Percentiles rank a stretch among this genome's conserved stretches.
phyloP scores from a whole-genome alignment of 2,888 invertebrate genomes.

The Anarsia innoxiella region DNA sequence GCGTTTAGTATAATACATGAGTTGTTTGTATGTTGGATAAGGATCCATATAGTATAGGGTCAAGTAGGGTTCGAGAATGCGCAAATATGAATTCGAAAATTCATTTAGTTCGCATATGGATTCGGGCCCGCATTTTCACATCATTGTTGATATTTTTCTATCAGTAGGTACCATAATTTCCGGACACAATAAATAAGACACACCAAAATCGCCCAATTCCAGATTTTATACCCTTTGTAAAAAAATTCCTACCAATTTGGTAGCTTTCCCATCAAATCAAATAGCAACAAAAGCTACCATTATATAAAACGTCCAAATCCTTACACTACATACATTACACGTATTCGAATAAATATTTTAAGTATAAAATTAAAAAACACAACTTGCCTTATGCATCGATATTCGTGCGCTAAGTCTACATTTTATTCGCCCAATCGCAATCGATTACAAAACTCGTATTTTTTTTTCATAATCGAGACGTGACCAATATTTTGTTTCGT shows the following conservation, averaged over 20 bases:
- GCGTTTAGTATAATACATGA: too few relatives aligned
- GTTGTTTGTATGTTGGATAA: too few relatives aligned
- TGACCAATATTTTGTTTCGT: conserved; percentile 4
- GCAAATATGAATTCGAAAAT: too few relatives aligned
- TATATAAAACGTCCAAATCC: conserved; percentile 26
- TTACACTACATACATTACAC: conserved; percentile 53
- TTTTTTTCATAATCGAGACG: conserved; percentile 2
- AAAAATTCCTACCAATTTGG: neutral
- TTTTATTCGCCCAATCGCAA: conserved; percentile 4
- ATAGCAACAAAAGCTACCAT: too few relatives aligned
- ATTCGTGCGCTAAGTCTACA: conserved; percentile 39
- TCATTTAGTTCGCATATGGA: too few relatives aligned
- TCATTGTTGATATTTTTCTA: neutral
- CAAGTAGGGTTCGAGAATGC: too few relatives aligned
- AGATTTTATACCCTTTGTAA: neutral
- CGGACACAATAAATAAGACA: neutral
- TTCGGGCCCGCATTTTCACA: neutral
- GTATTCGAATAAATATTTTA: conserved; percentile 67
- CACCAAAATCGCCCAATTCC: too few relatives aligned
- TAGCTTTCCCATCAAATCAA: neutral
- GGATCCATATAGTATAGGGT: too few relatives aligned
- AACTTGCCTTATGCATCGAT: conserved; percentile 57
- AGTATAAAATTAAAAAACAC: conserved; percentile 71
- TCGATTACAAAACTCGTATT: neutral
- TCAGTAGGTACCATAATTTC: neutral